Evolutionary conservation across 2,797 vertebrate species (phyloP).

Genomic region (Rhadinocentrus ornatus): DNA sequence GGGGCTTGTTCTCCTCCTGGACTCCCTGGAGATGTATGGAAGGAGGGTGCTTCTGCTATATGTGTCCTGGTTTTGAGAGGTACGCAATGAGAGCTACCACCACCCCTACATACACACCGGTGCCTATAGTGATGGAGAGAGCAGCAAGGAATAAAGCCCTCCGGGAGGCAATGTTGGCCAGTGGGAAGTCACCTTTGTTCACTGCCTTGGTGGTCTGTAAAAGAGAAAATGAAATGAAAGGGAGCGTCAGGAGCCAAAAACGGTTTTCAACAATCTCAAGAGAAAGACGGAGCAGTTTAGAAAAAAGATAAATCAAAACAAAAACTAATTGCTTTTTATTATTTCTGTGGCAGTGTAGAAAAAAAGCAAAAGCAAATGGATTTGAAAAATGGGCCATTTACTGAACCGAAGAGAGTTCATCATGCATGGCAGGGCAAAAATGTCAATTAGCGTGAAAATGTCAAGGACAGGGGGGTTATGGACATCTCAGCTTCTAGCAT

Average conservation of each 20-base stretch:
- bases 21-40: constrained; percentile 40
- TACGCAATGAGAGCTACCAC: constrained; percentile 96
- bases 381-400: constrained; percentile 20
- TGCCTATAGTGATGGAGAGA: constrained; percentile 95
- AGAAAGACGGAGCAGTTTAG: constrained; percentile 38
- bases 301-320: neutral
- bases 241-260: constrained; percentile 40
- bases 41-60: constrained; percentile 79
- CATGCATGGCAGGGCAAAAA: constrained; percentile 33
- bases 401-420: constrained; percentile 30
- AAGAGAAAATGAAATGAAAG: constrained; percentile 27
- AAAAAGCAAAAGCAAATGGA: constrained; percentile 10
- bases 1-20: constrained; percentile 45
- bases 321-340: constrained; percentile 28
- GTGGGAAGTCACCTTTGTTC: constrained; percentile 95
- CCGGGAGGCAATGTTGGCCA: constrained; percentile 93
- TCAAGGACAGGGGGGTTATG: constrained; percentile 38
- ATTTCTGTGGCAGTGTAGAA: constrained; percentile 26
- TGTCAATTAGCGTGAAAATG: constrained; percentile 63
- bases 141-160: constrained; percentile 94
- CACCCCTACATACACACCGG: constrained; percentile 94
- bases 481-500: constrained; percentile 9
- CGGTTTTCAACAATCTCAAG: constrained; percentile 18
- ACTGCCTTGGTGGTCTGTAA: constrained; percentile 95
- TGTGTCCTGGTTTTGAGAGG: constrained; percentile 93